A percentile compares a stretch with the other conserved stretches of the same genome.
phyloP scores from a whole-genome alignment of 2,888 invertebrate genomes.

The Idaea dimidiata region DNA sequence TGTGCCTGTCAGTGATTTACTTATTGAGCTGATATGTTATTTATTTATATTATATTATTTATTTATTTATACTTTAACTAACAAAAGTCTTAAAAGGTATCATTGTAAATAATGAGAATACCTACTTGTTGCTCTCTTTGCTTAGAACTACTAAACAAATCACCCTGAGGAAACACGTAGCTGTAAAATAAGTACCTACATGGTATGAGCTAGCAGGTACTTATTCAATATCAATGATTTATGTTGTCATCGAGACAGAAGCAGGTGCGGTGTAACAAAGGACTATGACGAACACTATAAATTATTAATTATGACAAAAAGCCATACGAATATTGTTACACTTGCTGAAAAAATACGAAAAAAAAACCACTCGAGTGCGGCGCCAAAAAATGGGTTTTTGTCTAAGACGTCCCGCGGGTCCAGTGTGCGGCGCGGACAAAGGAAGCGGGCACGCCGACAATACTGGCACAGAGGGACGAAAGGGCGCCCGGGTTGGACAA shows the following conservation, averaged over 20 bases:
- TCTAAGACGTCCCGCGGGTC: slow-evolving; percentile 70
- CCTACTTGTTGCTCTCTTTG: not conserved
- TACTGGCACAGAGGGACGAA: slow-evolving; percentile 63
- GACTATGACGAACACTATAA: slow-evolving; percentile 69
- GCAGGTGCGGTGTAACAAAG: slow-evolving; percentile 70
- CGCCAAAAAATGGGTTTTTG: slow-evolving; percentile 70
- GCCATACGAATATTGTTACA: slow-evolving; percentile 15
- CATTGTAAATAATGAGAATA: not conserved
- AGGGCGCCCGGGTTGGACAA: slow-evolving; percentile 68
- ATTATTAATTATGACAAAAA: slow-evolving; percentile 79
- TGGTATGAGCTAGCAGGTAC: not conserved
- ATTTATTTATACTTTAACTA: not conserved
- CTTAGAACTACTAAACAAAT: slow-evolving; percentile 17
- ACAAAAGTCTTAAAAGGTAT: not conserved
- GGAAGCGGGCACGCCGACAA: slow-evolving; percentile 59
- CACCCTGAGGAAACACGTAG: slow-evolving; percentile 13
- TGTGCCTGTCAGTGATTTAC: too few species aligned
- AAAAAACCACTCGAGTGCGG: slow-evolving; percentile 63
- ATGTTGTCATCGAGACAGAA: slow-evolving; percentile 60
- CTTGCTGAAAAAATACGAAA: slow-evolving; percentile 6
- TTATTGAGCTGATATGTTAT: too few species aligned
- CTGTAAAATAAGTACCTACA: not conserved
- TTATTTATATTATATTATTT: too few species aligned
- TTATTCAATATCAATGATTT: slow-evolving; percentile 52
- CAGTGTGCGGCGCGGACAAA: slow-evolving; percentile 56